Evolutionary conservation across 2,797 vertebrate genomes (phyloP).

Genomic region (Ceryle rudis): DNA sequence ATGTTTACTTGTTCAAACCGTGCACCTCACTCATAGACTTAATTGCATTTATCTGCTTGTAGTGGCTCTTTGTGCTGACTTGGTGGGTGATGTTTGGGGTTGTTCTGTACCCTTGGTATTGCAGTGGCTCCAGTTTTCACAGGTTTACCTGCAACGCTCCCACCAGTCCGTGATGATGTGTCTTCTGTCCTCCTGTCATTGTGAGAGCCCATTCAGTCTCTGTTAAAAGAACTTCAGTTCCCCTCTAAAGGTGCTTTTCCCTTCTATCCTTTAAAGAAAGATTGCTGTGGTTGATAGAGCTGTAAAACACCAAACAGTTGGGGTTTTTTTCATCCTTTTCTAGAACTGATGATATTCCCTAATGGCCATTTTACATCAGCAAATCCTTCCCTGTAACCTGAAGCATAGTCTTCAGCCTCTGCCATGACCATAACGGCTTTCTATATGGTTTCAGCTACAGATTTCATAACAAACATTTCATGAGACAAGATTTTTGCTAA

Average conservation of each 20-base stretch:
- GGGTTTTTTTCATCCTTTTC: background rate
- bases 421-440: background rate
- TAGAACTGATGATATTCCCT: background rate
- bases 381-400: background rate
- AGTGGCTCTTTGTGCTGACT: background rate
- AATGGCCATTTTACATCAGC: background rate
- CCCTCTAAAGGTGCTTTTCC: background rate
- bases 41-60: fast-evolving
- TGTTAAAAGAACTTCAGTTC: background rate
- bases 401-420: background rate
- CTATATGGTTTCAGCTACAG: background rate
- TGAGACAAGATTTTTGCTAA: background rate
- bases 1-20: background rate
- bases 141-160: background rate
- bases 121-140: background rate
- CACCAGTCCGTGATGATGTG: background rate
- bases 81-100: background rate
- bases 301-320: background rate
- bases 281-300: background rate
- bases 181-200: background rate
- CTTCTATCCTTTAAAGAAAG: background rate
- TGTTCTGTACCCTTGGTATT: background rate
- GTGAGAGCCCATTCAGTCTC: background rate
- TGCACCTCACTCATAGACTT: fast-evolving
- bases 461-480: background rate